phyloP scores from a whole-genome alignment of 2,113 vertebrate genomes.

The Anolis carolinensis region DNA sequence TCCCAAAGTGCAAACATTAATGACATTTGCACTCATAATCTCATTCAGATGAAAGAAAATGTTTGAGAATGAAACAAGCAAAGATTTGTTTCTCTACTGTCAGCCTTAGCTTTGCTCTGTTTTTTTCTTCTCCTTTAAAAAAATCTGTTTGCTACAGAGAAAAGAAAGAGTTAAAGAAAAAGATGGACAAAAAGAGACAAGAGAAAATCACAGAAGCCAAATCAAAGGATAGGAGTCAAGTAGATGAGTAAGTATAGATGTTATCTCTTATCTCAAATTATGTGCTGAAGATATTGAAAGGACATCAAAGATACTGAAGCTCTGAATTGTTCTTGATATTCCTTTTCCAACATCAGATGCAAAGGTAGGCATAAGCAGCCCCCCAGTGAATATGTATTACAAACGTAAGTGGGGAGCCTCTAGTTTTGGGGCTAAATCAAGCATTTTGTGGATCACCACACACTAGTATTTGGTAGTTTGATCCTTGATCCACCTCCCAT shows the following conservation, averaged over 20 bases:
- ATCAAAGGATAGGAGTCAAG: slow-evolving; percentile 93
- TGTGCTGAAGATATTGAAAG: background rate
- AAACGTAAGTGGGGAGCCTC: too few species aligned
- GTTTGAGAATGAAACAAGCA: too few species aligned
- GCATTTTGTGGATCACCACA: too few species aligned
- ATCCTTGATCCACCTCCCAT: too few species aligned
- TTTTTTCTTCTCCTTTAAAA: slow-evolving; percentile 12
- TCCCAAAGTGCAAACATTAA: too few species aligned
- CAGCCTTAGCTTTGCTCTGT: background rate
- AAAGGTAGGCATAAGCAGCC: background rate
- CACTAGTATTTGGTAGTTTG: too few species aligned
- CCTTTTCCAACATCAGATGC: background rate
- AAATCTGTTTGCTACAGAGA: slow-evolving; percentile 78
- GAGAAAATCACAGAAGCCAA: slow-evolving; percentile 96
- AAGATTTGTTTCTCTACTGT: background rate
- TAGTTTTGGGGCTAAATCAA: too few species aligned
- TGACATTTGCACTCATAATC: too few species aligned
- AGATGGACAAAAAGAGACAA: slow-evolving; percentile 97
- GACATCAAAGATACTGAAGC: background rate
- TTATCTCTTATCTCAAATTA: background rate
- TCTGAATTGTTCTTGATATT: background rate
- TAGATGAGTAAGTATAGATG: slow-evolving; percentile 88
- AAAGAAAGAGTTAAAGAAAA: slow-evolving; percentile 97
- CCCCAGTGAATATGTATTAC: background rate
- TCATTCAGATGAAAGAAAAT: too few species aligned